Evolutionary conservation across 2,888 invertebrate genomes (phyloP), one percentile per base, ranked within the genome.

Genomic region (Pammene fasciana): DNA sequence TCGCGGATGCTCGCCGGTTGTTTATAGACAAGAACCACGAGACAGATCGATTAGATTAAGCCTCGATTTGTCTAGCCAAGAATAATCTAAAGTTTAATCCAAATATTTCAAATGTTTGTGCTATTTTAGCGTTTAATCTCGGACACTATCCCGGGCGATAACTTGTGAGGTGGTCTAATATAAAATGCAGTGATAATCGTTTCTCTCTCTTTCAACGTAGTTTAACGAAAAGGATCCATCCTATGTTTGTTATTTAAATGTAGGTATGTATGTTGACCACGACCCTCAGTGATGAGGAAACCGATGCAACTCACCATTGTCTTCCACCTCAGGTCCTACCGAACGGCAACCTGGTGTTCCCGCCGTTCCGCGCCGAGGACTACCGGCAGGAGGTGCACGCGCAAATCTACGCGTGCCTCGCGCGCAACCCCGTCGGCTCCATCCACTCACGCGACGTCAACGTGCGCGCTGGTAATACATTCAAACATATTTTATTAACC

Each of bases 321-420:
- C 34, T 3, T 50, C 0, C 38, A 70, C 61, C 67, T 14, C 90
- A 96, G 95, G 96, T 97, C 70, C 89, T 97, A 79, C 96, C 97
- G 67, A 98, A 98, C 88, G 98, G 98, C 82, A 98, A 98, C 84
- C 93, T 99, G 80, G 96, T 97, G 64, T 98, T 99, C 87, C 97
- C 97, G 71, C 98, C 98, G 45, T 99, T 99, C 94, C 95, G 98
- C 71, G 97, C 97, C 64, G 97, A 97, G 87, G 97, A 97, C 86
- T 98, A 98, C 84, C 95, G 97, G 55, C 97, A 98, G 88, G 97
- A 98, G 87, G 97, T 98, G 57, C 98, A 99, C 86, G 97, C 98
- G 72, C 97, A 98, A 90, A 96, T 97, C 72, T 98, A 99, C 92
- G 96, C 97, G 77, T 99, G 99, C 86, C 93, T 97, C 75, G 98